Evolutionary conservation across 1,140 invertebrate species (phyloP).

Genomic region (Leptopilina clavipes): DNA sequence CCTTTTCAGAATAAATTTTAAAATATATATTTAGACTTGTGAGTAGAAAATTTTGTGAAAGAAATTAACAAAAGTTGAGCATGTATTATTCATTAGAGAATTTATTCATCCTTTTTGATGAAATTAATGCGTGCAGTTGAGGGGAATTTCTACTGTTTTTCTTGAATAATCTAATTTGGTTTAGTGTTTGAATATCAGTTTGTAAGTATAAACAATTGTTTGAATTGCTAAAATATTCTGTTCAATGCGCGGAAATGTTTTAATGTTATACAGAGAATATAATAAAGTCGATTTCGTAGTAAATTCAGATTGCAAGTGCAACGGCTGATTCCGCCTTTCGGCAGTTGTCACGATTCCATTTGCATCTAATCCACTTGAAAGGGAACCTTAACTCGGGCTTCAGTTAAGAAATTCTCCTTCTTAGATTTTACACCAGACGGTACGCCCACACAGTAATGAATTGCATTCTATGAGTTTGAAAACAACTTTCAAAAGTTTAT

Average conservation of each 20-base stretch:
- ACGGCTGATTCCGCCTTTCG: constrained; percentile 12
- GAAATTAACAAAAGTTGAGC: not conserved
- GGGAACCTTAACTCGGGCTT: not conserved
- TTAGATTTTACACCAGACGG: not conserved
- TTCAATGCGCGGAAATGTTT: not conserved
- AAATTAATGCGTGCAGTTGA: too few relatives aligned
- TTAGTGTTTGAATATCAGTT: not conserved
- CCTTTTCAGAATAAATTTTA: not conserved
- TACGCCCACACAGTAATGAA: constrained; percentile 3
- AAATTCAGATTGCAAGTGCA: constrained; percentile 3
- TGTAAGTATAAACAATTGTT: not conserved
- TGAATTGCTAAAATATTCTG: constrained; percentile 6
- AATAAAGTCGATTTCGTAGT: not conserved
- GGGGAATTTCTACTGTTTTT: too few relatives aligned
- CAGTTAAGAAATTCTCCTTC: not conserved
- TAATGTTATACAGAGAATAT: constrained; percentile 17
- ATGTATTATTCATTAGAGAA: too few relatives aligned
- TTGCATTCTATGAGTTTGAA: too few relatives aligned
- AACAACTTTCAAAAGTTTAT: too few relatives aligned
- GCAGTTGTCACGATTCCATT: constrained; percentile 14
- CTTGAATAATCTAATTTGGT: too few relatives aligned
- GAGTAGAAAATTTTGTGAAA: too few relatives aligned
- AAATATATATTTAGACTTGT: not conserved
- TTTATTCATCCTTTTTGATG: too few relatives aligned
- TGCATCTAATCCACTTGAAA: constrained; percentile 27